Evolutionary conservation across 2,888 invertebrate genomes (phyloP).

Genomic region (Eretmocerus hayati): DNA sequence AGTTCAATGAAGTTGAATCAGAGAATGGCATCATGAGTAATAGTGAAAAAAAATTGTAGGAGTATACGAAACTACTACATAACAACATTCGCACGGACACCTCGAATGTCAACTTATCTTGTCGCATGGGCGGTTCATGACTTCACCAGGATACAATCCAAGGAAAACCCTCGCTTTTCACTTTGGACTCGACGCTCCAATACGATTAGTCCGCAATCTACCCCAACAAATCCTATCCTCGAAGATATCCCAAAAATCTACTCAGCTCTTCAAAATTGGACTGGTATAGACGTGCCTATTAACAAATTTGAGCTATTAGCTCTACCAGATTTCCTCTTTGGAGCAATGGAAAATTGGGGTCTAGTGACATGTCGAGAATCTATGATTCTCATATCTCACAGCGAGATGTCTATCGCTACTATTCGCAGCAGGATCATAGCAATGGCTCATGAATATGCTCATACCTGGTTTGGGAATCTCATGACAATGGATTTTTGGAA

Average conservation of each 20-base stretch:
- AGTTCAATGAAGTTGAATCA: no score
- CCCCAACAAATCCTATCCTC: neutral
- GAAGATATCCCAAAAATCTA: constrained; percentile 27
- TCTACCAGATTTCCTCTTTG: constrained; percentile 75
- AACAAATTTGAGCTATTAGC: constrained; percentile 73
- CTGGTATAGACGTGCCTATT: constrained; percentile 28
- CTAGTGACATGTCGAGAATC: constrained; percentile 64
- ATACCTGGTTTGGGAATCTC: constrained; percentile 71
- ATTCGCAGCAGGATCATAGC: constrained; percentile 36
- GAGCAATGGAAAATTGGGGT: constrained; percentile 94
- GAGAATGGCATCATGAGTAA: no score
- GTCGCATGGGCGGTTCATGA: constrained; percentile 35
- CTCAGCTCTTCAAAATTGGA: constrained; percentile 24
- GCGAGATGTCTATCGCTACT: constrained; percentile 21
- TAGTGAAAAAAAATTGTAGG: no score
- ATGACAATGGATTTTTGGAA: constrained; percentile 66
- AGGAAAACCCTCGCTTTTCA: constrained; percentile 7
- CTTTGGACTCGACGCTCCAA: constrained; percentile 8
- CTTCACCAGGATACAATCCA: constrained; percentile 19
- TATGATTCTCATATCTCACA: constrained; percentile 22
- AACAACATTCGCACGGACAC: constrained; percentile 26
- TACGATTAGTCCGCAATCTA: neutral
- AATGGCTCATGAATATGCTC: constrained; percentile 49
- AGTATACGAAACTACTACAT: constrained; percentile 12
- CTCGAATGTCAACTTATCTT: constrained; percentile 35